A percentile compares a stretch with the other conserved stretches of the same genome.
Conservation (phyloP, 2,888 invertebrate species). For the Romanomermis culicivorax region DNA sequence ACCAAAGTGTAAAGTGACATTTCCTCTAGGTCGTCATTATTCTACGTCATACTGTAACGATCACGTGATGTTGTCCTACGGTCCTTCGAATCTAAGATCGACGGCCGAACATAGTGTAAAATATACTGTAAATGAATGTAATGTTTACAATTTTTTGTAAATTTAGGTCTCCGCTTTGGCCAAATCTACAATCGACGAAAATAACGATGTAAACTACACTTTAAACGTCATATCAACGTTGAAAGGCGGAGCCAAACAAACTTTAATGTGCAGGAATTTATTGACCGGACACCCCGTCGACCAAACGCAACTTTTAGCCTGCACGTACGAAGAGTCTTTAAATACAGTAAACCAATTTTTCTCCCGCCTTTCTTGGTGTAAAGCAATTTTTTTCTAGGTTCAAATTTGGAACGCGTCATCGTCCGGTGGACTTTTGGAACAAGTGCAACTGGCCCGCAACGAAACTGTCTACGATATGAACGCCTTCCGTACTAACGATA, state of each 20-base stretch:
- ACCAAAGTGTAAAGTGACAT: no score
- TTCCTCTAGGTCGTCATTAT: no score
- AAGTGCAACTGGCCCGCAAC: not conserved
- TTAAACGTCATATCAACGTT: not conserved
- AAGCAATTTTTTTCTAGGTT: not conserved
- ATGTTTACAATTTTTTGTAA: not conserved
- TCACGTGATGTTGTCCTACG: not conserved
- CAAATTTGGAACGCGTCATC: not conserved
- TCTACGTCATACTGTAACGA: no score
- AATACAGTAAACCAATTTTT: not conserved
- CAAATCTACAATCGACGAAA: no score
- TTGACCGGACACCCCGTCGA: not conserved
- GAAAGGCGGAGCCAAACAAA: not conserved
- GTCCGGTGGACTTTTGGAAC: not conserved
- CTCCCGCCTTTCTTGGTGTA: not conserved
- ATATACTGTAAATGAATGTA: no score
- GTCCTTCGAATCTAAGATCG: no score
- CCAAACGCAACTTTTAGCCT: not conserved
- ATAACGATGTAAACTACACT: not conserved
- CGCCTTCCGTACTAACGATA: not conserved
- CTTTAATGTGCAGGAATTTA: not conserved
- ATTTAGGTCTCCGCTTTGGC: not conserved
- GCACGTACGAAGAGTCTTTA: not conserved
- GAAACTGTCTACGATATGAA: not conserved
- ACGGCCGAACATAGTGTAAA: no score